A percentile compares a stretch with the other conserved stretches of the same genome.
phyloP scores from a whole-genome alignment of 2,888 invertebrate genomes.

The Cosmorhoe ocellata region DNA sequence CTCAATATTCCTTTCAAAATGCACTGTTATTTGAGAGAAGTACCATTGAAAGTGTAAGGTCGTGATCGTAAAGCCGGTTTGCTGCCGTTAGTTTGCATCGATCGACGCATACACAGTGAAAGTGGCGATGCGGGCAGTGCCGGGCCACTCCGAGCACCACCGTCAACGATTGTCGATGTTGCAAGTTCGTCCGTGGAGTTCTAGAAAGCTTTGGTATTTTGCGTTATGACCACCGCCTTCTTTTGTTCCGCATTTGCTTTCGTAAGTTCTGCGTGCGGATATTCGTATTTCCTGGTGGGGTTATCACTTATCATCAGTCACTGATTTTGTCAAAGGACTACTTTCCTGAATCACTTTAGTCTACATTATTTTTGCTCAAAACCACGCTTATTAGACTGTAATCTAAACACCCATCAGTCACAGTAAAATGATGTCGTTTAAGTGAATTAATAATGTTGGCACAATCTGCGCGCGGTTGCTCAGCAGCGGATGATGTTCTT shows the following conservation, averaged over 20 bases:
- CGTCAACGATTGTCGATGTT: slow-evolving; percentile 45
- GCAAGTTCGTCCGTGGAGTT: slow-evolving; percentile 56
- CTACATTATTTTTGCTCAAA: no score
- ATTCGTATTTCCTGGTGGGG: slow-evolving; percentile 32
- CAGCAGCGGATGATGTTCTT: slow-evolving; percentile 39
- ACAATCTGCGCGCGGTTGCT: slow-evolving; percentile 40
- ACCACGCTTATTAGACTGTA: slow-evolving; percentile 2
- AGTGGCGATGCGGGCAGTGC: slow-evolving; percentile 51
- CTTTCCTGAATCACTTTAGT: no score
- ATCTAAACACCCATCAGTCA: slow-evolving; percentile 7
- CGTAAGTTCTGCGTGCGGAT: slow-evolving; percentile 27
- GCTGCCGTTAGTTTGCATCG: slow-evolving; percentile 32
- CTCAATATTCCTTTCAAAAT: slow-evolving; percentile 17
- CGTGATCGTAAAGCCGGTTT: slow-evolving; percentile 28
- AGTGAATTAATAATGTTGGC: slow-evolving; percentile 46
- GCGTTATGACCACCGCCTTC: slow-evolving; percentile 41
- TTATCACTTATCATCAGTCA: neutral
- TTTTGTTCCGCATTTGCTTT: slow-evolving; percentile 46
- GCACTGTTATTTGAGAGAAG: slow-evolving; percentile 27
- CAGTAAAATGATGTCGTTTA: slow-evolving; percentile 36
- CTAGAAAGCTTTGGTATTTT: slow-evolving; percentile 74
- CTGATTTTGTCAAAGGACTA: no score
- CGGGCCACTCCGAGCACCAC: slow-evolving; percentile 14
- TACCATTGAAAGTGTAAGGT: slow-evolving; percentile 49
- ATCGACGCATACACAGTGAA: slow-evolving; percentile 61